Conservation (phyloP, 2,797 vertebrate species). For the Tapera naevia region DNA sequence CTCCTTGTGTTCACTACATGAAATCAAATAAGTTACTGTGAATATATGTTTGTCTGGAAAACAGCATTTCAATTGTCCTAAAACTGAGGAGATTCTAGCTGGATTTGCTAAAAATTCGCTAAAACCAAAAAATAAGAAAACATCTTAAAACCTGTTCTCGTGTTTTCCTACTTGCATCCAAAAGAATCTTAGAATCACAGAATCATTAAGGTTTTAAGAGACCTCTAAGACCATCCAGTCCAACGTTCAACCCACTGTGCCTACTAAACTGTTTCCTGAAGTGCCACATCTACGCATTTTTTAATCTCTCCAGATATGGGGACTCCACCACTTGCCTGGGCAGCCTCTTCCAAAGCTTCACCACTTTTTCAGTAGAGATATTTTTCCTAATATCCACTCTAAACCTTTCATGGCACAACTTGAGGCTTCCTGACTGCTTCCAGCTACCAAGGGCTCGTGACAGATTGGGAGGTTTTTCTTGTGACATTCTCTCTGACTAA, state of each 20-base stretch:
- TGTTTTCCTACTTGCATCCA: neutral
- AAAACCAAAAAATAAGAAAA: neutral
- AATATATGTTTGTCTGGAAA: neutral
- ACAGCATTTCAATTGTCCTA: neutral
- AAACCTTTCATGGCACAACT: too few species aligned
- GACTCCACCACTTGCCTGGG: too few species aligned
- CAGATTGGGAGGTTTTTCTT: neutral
- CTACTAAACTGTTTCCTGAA: too few species aligned
- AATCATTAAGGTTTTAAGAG: too few species aligned
- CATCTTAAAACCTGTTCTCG: neutral
- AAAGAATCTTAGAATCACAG: too few species aligned
- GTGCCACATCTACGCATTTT: too few species aligned
- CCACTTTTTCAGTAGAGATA: too few species aligned
- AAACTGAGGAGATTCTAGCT: neutral
- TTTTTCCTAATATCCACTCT: too few species aligned
- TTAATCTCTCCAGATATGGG: too few species aligned
- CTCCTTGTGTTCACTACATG: neutral
- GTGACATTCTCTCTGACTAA: neutral
- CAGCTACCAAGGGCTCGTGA: neutral
- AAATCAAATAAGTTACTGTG: neutral
- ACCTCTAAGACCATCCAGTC: too few species aligned
- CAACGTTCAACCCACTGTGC: too few species aligned
- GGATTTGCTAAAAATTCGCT: neutral
- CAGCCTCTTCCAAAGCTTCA: too few species aligned
- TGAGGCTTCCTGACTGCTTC: neutral